These are phyloP conservation scores for Phrynocephalus versicolor DNA, from an alignment of 2,113 vertebrate species.

Conservation along the genomic window DNA sequence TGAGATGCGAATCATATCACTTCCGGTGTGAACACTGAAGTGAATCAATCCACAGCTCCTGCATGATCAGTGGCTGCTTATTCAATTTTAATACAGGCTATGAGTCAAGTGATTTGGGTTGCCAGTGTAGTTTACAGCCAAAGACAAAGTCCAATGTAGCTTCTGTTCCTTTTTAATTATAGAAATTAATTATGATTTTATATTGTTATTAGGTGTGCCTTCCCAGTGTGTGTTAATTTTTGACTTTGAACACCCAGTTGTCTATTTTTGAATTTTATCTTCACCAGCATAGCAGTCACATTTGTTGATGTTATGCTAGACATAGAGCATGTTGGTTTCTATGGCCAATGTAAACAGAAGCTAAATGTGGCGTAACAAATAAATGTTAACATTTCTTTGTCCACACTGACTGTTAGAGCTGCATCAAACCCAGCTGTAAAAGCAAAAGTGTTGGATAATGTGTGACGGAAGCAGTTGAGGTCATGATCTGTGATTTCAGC, in stretches of 20 bases:
- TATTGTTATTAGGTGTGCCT: neutral
- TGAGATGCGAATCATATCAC: too few species aligned
- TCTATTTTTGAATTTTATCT: neutral
- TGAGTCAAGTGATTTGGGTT: too few species aligned
- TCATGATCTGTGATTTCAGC: conserved; percentile 29
- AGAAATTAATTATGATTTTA: neutral
- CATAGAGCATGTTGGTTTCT: neutral
- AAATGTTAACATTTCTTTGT: neutral
- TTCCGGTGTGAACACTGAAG: too few species aligned
- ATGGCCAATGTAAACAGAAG: neutral
- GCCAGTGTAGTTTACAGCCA: too few species aligned
- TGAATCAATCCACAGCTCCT: too few species aligned
- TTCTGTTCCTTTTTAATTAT: neutral
- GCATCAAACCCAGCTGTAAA: neutral
- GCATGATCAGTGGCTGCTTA: too few species aligned
- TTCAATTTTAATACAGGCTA: too few species aligned
- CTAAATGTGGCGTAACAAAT: neutral
- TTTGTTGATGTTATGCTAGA: neutral
- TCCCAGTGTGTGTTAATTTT: neutral
- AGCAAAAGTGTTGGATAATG: neutral
- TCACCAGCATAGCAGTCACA: neutral
- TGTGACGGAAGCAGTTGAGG: neutral
- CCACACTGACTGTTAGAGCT: neutral
- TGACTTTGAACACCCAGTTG: neutral
- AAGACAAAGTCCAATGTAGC: neutral